Conservation (phyloP, 1,140 invertebrate species). For the Octopus bimaculoides region DNA sequence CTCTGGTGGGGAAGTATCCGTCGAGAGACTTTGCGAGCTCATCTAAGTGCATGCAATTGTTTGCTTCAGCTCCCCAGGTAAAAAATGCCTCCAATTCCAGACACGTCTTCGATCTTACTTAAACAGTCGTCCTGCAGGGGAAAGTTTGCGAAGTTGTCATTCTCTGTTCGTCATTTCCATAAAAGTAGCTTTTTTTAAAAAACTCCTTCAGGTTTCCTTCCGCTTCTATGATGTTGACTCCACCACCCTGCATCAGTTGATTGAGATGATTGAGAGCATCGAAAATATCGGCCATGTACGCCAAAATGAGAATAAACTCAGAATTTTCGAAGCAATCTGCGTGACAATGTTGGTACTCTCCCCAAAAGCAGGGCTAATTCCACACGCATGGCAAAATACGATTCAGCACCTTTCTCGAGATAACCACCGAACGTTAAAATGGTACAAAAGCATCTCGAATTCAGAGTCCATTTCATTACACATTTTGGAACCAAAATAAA, state of each 20-base stretch:
- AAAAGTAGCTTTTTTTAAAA: neutral
- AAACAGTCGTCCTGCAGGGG: neutral
- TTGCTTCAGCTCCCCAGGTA: neutral
- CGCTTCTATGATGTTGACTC: neutral
- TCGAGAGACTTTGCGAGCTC: neutral
- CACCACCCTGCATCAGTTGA: neutral
- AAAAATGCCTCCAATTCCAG: neutral
- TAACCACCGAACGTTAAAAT: conserved; percentile 7
- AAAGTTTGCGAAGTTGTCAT: neutral
- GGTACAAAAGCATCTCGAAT: neutral
- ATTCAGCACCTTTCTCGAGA: neutral
- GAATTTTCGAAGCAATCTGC: neutral
- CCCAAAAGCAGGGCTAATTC: neutral
- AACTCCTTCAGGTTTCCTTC: neutral
- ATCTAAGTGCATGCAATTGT: neutral
- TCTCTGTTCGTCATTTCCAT: neutral
- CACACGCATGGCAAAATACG: neutral
- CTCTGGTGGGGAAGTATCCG: neutral
- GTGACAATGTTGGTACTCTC: neutral
- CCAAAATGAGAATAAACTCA: conserved; percentile 1
- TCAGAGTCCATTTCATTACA: neutral
- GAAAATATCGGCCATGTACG: conserved; percentile 4
- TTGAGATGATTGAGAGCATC: neutral
- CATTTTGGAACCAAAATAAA: neutral
- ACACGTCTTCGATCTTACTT: neutral